These are phyloP conservation scores for Paedocypris micromegethes DNA, from an alignment of 2,797 vertebrate genomes.

Conservation along the genomic window DNA sequence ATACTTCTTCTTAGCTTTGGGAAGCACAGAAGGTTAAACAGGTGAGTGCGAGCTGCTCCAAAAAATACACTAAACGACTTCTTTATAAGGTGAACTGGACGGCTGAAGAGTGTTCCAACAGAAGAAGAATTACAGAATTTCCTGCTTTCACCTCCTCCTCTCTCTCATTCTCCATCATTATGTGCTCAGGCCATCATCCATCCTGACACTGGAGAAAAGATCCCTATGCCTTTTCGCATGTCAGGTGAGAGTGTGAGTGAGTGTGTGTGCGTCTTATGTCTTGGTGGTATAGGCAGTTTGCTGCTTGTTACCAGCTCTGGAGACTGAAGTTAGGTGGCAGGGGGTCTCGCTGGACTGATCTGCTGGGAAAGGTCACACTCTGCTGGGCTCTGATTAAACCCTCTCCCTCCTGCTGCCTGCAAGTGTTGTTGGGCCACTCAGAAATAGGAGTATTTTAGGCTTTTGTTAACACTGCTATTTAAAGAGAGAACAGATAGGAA, in stretches of 20 bases:
- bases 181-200: conserved; percentile 84
- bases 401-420: conserved; percentile 53
- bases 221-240: conserved; percentile 95
- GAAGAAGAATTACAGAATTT: conserved; percentile 17
- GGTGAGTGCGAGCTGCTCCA: conserved; percentile 61
- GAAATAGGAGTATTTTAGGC: conserved; percentile 56
- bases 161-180: conserved; percentile 44
- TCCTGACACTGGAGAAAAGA: conserved; percentile 89
- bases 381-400: conserved; percentile 72
- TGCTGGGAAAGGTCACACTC: conserved; percentile 70
- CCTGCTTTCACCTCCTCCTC: conserved; percentile 5
- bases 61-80: not conserved
- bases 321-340: conserved; percentile 54
- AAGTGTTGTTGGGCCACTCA: conserved; percentile 51
- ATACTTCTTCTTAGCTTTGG: conserved; percentile 75
- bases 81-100: not conserved
- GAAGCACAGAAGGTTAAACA: conserved; percentile 92
- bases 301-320: conserved; percentile 59
- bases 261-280: conserved; percentile 18
- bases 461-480: conserved; percentile 52
- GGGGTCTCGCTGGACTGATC: conserved; percentile 58
- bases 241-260: conserved; percentile 74
- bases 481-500: conserved; percentile 39
- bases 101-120: conserved; percentile 21
- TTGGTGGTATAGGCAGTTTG: conserved; percentile 37